These are phyloP conservation scores for Xiphophorus birchmanni DNA, from an alignment of 2,797 vertebrate species.

Conservation along the genomic window DNA sequence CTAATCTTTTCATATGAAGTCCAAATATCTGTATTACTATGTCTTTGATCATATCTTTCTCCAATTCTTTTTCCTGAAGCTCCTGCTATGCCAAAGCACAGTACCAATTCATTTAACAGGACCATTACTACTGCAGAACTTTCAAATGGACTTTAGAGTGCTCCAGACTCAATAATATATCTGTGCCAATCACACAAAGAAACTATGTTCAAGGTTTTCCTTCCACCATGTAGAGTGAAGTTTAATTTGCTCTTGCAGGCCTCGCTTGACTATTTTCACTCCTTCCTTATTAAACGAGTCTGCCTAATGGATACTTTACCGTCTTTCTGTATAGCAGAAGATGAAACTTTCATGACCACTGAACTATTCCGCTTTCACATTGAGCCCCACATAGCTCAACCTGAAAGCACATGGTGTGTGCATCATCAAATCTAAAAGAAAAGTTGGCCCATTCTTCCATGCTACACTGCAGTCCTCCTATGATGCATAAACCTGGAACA, in stretches of 20 bases:
- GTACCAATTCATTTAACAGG: not conserved
- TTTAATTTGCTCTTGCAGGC: constrained; percentile 4
- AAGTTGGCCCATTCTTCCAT: constrained; percentile 35
- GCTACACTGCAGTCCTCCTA: constrained; percentile 7
- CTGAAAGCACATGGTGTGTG: constrained; percentile 58
- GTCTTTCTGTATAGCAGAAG: constrained; percentile 49
- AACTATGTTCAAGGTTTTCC: constrained; percentile 41
- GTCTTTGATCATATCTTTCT: constrained; percentile 3
- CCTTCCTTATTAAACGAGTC: constrained; percentile 61
- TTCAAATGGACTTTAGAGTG: constrained; percentile 12
- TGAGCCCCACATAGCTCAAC: constrained; percentile 49
- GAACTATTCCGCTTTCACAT: constrained; percentile 67
- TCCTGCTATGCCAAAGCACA: not conserved
- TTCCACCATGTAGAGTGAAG: constrained; percentile 29
- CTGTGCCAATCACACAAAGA: constrained; percentile 14
- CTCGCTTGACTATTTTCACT: constrained; percentile 27
- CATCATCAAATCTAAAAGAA: constrained; percentile 46
- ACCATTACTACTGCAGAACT: constrained; percentile 2
- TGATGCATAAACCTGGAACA: constrained; percentile 34
- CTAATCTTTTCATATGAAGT: not conserved
- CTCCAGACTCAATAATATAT: constrained; percentile 27
- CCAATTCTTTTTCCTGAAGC: constrained; percentile 1
- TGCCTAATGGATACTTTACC: constrained; percentile 67
- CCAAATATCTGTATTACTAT: not conserved
- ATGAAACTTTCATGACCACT: constrained; percentile 71